phyloP scores from a whole-genome alignment of 2,113 vertebrate species.

The Rhinoderma darwinii region DNA sequence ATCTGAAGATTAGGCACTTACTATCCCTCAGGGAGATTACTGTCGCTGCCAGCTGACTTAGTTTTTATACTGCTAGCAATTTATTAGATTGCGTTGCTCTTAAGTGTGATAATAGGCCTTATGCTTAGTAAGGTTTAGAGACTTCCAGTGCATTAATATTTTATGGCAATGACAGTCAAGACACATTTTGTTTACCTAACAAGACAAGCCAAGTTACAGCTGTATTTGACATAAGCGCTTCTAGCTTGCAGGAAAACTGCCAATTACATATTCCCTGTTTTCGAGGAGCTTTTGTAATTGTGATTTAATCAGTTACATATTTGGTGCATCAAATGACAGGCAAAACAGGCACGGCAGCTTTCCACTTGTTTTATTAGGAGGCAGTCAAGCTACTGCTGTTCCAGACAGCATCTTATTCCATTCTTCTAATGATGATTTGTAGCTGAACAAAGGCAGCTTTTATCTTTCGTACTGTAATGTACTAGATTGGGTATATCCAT shows the following conservation, averaged over 20 bases:
- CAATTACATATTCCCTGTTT: conserved; percentile 69
- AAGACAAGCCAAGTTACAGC: conserved; percentile 75
- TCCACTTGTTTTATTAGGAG: conserved; percentile 36
- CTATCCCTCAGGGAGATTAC: conserved; percentile 79
- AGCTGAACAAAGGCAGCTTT: conserved; percentile 54
- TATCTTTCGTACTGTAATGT: conserved; percentile 47
- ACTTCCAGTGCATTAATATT: conserved; percentile 85
- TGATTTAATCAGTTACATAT: conserved; percentile 68
- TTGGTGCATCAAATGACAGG: conserved; percentile 62
- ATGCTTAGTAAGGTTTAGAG: conserved; percentile 85
- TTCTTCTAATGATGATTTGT: conserved; percentile 59
- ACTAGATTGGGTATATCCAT: conserved; percentile 44
- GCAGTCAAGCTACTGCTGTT: conserved; percentile 31
- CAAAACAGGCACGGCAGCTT: conserved; percentile 56
- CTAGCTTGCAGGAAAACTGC: conserved; percentile 67
- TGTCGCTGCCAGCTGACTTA: conserved; percentile 82
- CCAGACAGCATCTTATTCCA: conserved; percentile 32
- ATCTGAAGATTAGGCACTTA: conserved; percentile 78
- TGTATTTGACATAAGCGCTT: conserved; percentile 73
- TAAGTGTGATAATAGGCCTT: conserved; percentile 85
- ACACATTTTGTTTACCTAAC: conserved; percentile 86
- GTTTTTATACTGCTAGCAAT: conserved; percentile 80
- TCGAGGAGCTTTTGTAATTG: conserved; percentile 66
- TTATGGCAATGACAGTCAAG: conserved; percentile 81
- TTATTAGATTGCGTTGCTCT: conserved; percentile 85